Evolutionary conservation across 2,113 vertebrate species (phyloP).

Genomic region (Sinocyclocheilus anophthalmus): DNA sequence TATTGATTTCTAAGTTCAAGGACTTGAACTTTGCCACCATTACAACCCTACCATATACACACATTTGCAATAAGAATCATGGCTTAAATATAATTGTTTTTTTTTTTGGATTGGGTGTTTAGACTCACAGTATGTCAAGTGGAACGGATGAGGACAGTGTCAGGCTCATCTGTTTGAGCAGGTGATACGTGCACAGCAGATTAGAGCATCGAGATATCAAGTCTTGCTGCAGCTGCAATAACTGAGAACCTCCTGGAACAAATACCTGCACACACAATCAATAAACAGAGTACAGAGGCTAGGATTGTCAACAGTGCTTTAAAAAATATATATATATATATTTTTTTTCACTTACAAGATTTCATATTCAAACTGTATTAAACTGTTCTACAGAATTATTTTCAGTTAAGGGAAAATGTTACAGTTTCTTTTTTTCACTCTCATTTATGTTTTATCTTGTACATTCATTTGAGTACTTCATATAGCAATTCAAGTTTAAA

Average conservation of each 20-base stretch:
- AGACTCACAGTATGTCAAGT: conserved; percentile 86
- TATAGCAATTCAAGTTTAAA: too few species aligned
- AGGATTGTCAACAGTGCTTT: neutral
- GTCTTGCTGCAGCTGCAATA: conserved; percentile 91
- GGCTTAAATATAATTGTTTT: neutral
- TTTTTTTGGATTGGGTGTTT: neutral
- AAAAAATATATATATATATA: too few species aligned
- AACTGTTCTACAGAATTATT: too few species aligned
- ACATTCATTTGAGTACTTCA: too few species aligned
- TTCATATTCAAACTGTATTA: too few species aligned
- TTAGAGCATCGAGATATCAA: conserved; percentile 86
- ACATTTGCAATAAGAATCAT: neutral
- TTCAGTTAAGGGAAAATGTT: too few species aligned
- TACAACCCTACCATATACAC: neutral
- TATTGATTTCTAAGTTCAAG: too few species aligned
- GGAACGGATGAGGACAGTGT: conserved; percentile 82
- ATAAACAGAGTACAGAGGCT: neutral
- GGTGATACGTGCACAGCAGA: conserved; percentile 86
- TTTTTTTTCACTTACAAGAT: too few species aligned
- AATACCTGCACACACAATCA: conserved; percentile 74
- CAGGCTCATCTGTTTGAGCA: conserved; percentile 86
- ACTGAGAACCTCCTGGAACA: conserved; percentile 78
- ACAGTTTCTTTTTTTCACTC: too few species aligned
- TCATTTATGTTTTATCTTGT: too few species aligned
- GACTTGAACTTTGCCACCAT: too few species aligned